Conservation (phyloP, 2,113 vertebrate genomes). For the Melospiza melodia region DNA sequence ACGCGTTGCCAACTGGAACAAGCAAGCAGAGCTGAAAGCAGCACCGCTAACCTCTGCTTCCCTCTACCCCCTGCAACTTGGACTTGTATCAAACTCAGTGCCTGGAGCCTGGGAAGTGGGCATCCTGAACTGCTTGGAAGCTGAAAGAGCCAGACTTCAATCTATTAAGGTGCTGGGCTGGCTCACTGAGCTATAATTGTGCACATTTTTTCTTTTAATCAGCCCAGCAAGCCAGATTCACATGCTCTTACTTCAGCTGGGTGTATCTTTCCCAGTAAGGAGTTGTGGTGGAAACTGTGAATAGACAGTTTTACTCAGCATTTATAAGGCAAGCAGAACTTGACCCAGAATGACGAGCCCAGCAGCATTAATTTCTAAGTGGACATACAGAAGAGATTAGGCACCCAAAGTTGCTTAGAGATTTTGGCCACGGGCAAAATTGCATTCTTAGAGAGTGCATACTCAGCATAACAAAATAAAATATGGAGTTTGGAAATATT, state of each 20-base stretch:
- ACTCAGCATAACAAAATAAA: background rate
- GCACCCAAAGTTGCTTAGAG: background rate
- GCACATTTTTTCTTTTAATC: background rate
- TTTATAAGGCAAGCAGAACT: background rate
- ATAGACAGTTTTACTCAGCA: background rate
- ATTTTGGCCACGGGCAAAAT: background rate
- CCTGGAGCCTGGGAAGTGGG: conserved; percentile 13
- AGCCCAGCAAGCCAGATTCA: background rate
- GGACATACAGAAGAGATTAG: background rate
- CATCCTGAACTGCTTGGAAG: background rate
- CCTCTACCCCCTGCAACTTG: conserved; percentile 5
- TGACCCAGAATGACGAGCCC: background rate
- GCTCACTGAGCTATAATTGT: background rate
- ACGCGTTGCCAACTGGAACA: conserved; percentile 9
- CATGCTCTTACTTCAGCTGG: background rate
- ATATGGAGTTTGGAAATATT: background rate
- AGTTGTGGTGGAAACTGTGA: background rate
- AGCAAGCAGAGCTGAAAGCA: background rate
- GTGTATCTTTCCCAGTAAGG: background rate
- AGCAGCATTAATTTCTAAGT: background rate
- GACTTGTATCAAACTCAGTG: background rate
- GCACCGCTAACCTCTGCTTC: background rate
- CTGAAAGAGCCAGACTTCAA: background rate
- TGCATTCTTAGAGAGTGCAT: background rate
- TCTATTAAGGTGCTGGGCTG: background rate